phyloP scores from a whole-genome alignment of 2,888 invertebrate genomes.

The Aleiodes testaceus region DNA sequence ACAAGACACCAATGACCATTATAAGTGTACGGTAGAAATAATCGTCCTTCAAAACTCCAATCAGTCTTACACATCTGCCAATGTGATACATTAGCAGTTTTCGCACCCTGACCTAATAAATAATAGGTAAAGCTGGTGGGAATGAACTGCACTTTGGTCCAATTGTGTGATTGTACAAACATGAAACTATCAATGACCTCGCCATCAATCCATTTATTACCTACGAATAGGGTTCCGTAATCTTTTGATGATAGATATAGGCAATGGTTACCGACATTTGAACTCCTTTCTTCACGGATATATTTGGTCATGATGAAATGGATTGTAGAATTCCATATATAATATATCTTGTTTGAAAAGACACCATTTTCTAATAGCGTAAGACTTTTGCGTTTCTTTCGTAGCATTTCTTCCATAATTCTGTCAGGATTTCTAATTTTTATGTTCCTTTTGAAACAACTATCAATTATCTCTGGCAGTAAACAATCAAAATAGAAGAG shows the following conservation, averaged over 20 bases:
- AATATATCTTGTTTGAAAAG: background rate
- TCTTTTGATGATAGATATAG: background rate
- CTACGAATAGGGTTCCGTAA: background rate
- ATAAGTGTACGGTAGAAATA: slow-evolving; percentile 16
- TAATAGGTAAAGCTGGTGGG: background rate
- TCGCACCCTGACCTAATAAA: too few relatives aligned
- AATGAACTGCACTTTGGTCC: slow-evolving; percentile 4
- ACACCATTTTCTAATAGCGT: background rate
- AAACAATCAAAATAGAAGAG: slow-evolving; percentile 47
- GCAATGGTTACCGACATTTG: background rate
- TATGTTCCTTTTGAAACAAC: slow-evolving; percentile 31
- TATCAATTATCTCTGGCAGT: slow-evolving; percentile 53
- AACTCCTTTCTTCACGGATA: background rate
- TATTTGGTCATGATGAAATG: background rate
- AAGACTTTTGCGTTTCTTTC: background rate
- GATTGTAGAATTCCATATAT: background rate
- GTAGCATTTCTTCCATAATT: slow-evolving; percentile 16
- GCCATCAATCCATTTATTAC: slow-evolving; percentile 23
- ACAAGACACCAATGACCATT: slow-evolving; percentile 18
- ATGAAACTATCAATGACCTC: slow-evolving; percentile 33
- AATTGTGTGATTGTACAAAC: slow-evolving; percentile 11
- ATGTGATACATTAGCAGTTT: too few relatives aligned
- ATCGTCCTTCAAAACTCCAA: background rate
- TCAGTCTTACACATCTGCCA: background rate
- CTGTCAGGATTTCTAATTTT: slow-evolving; percentile 35